A percentile compares a stretch with the other conserved stretches of the same genome.
Conservation (phyloP, 64 coral and sea anemone species). For the Orbicella faveolata region DNA sequence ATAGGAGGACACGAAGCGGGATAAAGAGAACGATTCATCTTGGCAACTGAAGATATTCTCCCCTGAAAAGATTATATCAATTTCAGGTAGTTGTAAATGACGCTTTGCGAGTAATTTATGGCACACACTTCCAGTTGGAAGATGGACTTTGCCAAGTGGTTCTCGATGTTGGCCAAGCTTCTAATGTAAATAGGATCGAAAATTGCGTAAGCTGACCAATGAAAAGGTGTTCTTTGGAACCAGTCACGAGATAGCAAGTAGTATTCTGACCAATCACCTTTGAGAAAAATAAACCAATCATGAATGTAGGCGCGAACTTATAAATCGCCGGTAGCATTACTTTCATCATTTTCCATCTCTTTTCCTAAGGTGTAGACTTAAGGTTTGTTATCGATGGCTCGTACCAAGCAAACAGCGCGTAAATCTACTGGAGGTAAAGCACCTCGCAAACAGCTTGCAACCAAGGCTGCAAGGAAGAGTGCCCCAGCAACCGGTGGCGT, state of each 20-base stretch:
- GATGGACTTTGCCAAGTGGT: background rate
- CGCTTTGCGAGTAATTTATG: background rate
- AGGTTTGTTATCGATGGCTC: slow-evolving; percentile 13
- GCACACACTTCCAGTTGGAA: too few species aligned
- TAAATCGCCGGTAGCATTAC: background rate
- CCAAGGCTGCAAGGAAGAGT: slow-evolving; percentile 80
- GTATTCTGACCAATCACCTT: background rate
- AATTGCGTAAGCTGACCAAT: slow-evolving; percentile 23
- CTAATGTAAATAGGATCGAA: slow-evolving; percentile 27
- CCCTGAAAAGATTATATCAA: background rate
- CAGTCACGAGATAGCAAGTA: background rate
- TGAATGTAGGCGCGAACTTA: slow-evolving; percentile 9
- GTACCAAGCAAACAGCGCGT: slow-evolving; percentile 72
- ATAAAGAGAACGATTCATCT: slow-evolving; percentile 80
- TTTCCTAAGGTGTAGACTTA: background rate
- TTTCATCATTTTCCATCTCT: too few species aligned
- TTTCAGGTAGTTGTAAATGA: background rate
- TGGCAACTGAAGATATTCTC: background rate
- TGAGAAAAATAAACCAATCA: slow-evolving; percentile 23
- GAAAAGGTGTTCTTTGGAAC: background rate
- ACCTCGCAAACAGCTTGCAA: slow-evolving; percentile 77
- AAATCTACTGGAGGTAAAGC: slow-evolving; percentile 74
- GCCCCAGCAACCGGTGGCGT: slow-evolving; percentile 82
- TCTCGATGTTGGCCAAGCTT: background rate
- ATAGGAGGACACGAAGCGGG: slow-evolving; percentile 84